A percentile compares a stretch with the other conserved stretches of the same genome.
Conservation (phyloP, 2,113 vertebrate genomes). For the Salvelinus fontinalis region DNA sequence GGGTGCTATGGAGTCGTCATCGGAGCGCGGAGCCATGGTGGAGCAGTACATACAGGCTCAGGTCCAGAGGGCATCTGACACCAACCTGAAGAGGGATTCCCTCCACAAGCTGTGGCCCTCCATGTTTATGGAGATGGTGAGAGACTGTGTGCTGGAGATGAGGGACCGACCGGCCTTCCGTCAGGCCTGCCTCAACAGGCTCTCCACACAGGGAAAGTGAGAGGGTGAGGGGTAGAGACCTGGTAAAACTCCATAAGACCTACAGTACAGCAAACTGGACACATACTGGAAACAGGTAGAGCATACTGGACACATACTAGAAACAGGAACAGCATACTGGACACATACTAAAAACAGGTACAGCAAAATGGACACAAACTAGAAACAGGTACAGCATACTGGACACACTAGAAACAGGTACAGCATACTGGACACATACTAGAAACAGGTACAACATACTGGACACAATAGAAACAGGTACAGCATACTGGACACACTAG, state of each 20-base stretch:
- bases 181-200: conserved; percentile 83
- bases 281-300: background rate
- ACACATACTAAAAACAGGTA: conserved; percentile 18
- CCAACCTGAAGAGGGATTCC: conserved; percentile 87
- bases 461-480: conserved; percentile 13
- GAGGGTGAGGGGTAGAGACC: conserved; percentile 17
- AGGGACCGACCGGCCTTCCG: conserved; percentile 82
- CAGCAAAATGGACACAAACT: background rate
- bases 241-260: conserved; percentile 12
- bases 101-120: conserved; percentile 96
- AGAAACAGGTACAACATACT: background rate
- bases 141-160: conserved; percentile 90
- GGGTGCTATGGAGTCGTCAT: conserved; percentile 48
- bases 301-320: background rate
- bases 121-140: conserved; percentile 92
- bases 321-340: conserved; percentile 8
- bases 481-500: conserved; percentile 19
- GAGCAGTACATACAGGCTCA: conserved; percentile 83
- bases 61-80: conserved; percentile 83
- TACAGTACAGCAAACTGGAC: conserved; percentile 1
- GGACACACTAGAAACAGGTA: conserved; percentile 17
- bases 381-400: conserved; percentile 12
- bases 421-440: background rate
- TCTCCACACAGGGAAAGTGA: conserved; percentile 72
- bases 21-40: conserved; percentile 60